These are phyloP conservation scores for Scelioninae gen. 1 DNA, from an alignment of 2,888 invertebrate genomes.

Conservation along the genomic window DNA sequence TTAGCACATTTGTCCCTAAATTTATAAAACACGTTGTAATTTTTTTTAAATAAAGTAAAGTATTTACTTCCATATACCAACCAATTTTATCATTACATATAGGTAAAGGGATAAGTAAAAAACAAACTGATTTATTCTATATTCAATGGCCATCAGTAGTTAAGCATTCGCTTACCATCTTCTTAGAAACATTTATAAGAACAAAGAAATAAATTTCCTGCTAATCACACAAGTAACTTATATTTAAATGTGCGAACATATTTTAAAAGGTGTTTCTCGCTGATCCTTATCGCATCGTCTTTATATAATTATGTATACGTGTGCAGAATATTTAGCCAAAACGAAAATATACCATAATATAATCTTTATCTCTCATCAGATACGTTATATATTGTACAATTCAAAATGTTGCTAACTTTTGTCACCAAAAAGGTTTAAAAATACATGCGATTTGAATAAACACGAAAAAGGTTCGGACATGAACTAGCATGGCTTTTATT, in stretches of 20 bases:
- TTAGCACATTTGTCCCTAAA: no score
- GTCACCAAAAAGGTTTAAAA: not conserved
- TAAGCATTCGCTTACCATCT: slow-evolving; percentile 3
- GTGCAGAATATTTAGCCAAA: slow-evolving; percentile 42
- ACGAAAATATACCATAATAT: slow-evolving; percentile 24
- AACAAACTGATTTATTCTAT: no score
- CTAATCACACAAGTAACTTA: slow-evolving; percentile 53
- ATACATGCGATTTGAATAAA: slow-evolving; percentile 21
- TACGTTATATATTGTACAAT: slow-evolving; percentile 15
- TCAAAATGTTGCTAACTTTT: not conserved
- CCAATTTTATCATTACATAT: no score
- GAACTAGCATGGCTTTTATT: slow-evolving; percentile 34
- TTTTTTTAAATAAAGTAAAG: no score
- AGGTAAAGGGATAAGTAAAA: no score
- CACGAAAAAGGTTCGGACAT: slow-evolving; percentile 12
- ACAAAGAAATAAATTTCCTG: slow-evolving; percentile 31
- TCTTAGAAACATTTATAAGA: not conserved
- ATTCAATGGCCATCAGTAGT: no score
- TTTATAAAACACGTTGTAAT: no score
- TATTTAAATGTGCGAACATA: slow-evolving; percentile 30
- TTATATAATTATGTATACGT: slow-evolving; percentile 55
- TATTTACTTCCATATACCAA: no score
- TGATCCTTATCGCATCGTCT: slow-evolving; percentile 48
- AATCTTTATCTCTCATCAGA: slow-evolving; percentile 39
- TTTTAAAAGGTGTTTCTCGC: slow-evolving; percentile 31